Conservation (phyloP, 2,797 vertebrate species). For the Spheniscus humboldti region DNA sequence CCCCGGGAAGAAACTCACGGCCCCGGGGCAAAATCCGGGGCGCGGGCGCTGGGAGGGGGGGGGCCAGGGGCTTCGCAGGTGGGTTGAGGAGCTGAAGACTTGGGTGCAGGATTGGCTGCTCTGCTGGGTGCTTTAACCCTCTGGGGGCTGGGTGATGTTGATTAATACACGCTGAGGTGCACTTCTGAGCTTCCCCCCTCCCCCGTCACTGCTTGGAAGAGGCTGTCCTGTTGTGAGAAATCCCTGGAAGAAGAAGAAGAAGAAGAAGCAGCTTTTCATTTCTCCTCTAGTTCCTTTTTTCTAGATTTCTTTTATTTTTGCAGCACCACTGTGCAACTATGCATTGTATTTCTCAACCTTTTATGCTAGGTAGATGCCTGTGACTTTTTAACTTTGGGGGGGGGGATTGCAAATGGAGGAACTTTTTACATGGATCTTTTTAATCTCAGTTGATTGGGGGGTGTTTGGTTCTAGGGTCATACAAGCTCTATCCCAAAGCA, state of each 20-base stretch:
- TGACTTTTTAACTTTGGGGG: slow-evolving; percentile 88
- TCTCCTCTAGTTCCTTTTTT: slow-evolving; percentile 63
- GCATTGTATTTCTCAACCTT: slow-evolving; percentile 93
- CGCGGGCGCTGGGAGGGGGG: neutral
- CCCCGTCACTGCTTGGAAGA: slow-evolving; percentile 85
- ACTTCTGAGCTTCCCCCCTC: slow-evolving; percentile 78
- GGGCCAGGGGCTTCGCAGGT: slow-evolving; percentile 40
- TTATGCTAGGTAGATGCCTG: slow-evolving; percentile 87
- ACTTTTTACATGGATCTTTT: slow-evolving; percentile 84
- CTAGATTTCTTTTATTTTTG: slow-evolving; percentile 74
- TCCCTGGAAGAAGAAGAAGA: slow-evolving; percentile 60
- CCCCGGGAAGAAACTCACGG: neutral
- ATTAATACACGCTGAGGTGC: slow-evolving; percentile 87
- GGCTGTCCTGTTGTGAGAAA: slow-evolving; percentile 73
- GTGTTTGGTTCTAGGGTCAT: slow-evolving; percentile 88
- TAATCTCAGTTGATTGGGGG: slow-evolving; percentile 81
- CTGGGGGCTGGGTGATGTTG: slow-evolving; percentile 85
- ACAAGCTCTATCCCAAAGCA: slow-evolving; percentile 99
- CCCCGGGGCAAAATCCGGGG: neutral
- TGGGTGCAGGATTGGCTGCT: slow-evolving; percentile 80
- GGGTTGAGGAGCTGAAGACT: slow-evolving; percentile 70
- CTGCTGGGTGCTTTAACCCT: slow-evolving; percentile 81
- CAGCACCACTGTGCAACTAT: slow-evolving; percentile 96
- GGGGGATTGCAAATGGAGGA: slow-evolving; percentile 78
- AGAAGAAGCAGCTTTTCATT: slow-evolving; percentile 63